These are phyloP conservation scores for Apodemia duryi DNA, from an alignment of 2,888 invertebrate genomes.

Conservation along the genomic window DNA sequence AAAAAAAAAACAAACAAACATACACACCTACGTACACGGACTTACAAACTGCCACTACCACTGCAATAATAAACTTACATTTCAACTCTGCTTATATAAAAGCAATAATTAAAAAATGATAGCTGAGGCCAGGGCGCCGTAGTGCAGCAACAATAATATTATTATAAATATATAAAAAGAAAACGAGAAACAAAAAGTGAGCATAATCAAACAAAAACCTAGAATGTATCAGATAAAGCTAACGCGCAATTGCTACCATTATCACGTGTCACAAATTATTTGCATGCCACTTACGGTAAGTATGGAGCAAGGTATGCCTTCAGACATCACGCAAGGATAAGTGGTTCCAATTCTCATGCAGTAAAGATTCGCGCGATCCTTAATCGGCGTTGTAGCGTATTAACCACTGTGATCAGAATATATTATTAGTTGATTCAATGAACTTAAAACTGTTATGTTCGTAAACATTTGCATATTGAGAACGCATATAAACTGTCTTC, in stretches of 20 bases:
- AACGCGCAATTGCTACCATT: conserved; percentile 6
- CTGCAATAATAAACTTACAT: no score
- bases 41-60: no score
- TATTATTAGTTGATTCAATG: conserved; percentile 19
- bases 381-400: conserved; percentile 19
- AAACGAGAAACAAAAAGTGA: no score
- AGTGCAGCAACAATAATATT: no score
- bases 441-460: conserved; percentile 21
- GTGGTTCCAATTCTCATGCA: conserved; percentile 22
- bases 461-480: conserved; percentile 11
- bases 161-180: no score
- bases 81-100: no score
- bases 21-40: no score
- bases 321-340: conserved; percentile 20
- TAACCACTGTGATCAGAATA: conserved; percentile 20
- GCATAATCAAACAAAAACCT: conserved; percentile 12
- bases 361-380: conserved; percentile 21
- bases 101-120: no score
- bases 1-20: no score
- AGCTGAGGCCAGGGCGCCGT: no score
- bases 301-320: conserved; percentile 15
- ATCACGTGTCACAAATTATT: conserved; percentile 20
- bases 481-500: background rate
- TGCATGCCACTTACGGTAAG: conserved; percentile 11
- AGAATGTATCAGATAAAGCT: background rate